A percentile compares a stretch with the other conserved stretches of the same genome.
Conservation (phyloP, 2,113 vertebrate species). For the Neotragus moschatus region DNA sequence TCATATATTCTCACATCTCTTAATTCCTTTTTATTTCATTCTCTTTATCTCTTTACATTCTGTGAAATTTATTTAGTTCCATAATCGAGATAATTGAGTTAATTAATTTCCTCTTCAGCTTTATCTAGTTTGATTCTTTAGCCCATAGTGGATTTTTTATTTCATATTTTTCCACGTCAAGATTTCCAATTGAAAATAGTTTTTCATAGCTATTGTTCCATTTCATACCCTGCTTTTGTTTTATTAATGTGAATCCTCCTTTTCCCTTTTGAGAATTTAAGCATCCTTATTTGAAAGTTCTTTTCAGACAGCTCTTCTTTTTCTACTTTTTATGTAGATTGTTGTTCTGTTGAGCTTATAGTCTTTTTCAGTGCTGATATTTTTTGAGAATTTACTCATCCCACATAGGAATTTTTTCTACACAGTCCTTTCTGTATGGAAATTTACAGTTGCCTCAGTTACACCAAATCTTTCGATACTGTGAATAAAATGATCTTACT, state of each 20-base stretch:
- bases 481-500: not conserved
- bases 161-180: constrained; percentile 24
- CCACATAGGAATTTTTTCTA: not conserved
- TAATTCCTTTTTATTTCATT: not conserved
- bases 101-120: not conserved
- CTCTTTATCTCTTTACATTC: not conserved
- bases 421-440: not conserved
- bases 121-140: not conserved
- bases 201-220: not conserved
- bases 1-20: not conserved
- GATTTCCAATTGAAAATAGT: not conserved
- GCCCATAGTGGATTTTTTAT: not conserved
- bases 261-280: not conserved
- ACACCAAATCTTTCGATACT: not conserved
- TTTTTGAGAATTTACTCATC: not conserved
- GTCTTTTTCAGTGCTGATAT: not conserved
- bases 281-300: not conserved
- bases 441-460: not conserved
- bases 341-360: not conserved
- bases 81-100: not conserved
- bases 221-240: not conserved
- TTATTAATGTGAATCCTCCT: not conserved
- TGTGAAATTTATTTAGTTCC: not conserved
- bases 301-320: not conserved
- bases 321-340: not conserved